Conservation (phyloP, 1,140 invertebrate genomes). For the Drosophila eugracilis region DNA sequence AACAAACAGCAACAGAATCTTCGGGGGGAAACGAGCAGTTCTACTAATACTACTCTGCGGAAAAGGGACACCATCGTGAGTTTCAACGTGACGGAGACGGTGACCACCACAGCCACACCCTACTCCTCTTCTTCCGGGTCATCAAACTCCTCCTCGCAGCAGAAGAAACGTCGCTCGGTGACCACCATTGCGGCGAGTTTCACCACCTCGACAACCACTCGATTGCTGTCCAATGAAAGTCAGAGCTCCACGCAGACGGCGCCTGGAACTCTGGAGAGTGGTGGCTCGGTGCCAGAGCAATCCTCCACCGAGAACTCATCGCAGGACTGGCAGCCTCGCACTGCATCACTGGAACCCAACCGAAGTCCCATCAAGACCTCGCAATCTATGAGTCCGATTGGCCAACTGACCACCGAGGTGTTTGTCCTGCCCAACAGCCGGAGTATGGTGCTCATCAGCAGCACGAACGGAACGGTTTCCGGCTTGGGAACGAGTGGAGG, state of each 20-base stretch:
- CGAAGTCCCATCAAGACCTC: conserved; percentile 80
- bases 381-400: conserved; percentile 81
- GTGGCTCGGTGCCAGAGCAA: conserved; percentile 7
- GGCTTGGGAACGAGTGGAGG: conserved; percentile 1
- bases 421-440: conserved; percentile 79
- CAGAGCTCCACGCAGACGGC: conserved; percentile 68
- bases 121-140: conserved; percentile 26
- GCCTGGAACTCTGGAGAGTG: conserved; percentile 59
- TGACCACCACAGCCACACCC: conserved; percentile 52
- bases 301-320: conserved; percentile 35
- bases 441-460: conserved; percentile 81
- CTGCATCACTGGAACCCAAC: conserved; percentile 61
- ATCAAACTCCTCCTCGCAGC: conserved; percentile 15
- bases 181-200: conserved; percentile 38
- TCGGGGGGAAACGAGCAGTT: conserved; percentile 42
- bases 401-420: conserved; percentile 64
- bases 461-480: conserved; percentile 18
- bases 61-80: conserved; percentile 69
- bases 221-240: conserved; percentile 68
- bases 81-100: conserved; percentile 70
- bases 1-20: conserved; percentile 83
- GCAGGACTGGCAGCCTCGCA: conserved; percentile 61
- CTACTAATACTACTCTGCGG: conserved; percentile 49
- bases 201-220: conserved; percentile 56
- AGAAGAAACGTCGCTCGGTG: conserved; percentile 22